These are phyloP conservation scores for Lagopus leucura DNA, from an alignment of 2,113 vertebrate species.

Conservation along the genomic window DNA sequence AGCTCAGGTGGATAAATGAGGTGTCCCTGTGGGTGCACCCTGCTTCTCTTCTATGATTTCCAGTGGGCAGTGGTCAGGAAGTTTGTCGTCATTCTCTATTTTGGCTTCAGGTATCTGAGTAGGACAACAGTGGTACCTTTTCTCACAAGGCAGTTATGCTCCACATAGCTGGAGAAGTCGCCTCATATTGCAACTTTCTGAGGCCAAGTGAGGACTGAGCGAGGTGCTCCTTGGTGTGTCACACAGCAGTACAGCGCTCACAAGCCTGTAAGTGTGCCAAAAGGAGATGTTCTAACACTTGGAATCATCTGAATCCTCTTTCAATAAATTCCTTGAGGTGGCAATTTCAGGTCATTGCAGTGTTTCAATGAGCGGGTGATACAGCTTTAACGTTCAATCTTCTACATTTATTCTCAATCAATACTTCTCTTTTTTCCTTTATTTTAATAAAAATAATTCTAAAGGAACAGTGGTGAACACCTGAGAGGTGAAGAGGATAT, in stretches of 20 bases:
- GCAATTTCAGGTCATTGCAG: neutral
- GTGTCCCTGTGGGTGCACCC: neutral
- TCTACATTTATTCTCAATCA: too few relatives aligned
- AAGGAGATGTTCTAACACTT: neutral
- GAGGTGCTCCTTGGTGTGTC: neutral
- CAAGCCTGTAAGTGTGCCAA: neutral
- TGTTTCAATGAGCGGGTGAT: neutral
- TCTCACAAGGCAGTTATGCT: neutral
- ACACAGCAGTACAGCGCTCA: accelerated
- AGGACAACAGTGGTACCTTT: neutral
- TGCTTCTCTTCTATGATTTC: neutral
- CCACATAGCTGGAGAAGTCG: neutral
- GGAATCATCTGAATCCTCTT: neutral
- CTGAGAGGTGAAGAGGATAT: neutral
- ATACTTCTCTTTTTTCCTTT: too few relatives aligned
- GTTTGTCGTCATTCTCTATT: neutral
- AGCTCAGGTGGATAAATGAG: neutral
- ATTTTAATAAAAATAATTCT: too few relatives aligned
- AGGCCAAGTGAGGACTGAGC: neutral
- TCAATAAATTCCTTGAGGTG: neutral
- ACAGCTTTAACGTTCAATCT: too few relatives aligned
- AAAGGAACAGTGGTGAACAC: too few relatives aligned
- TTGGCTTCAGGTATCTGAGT: neutral
- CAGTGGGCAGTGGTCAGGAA: accelerated
- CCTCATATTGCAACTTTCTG: neutral